Evolutionary conservation across 1,140 invertebrate species (phyloP).

Genomic region (Lepidostoma basale): DNA sequence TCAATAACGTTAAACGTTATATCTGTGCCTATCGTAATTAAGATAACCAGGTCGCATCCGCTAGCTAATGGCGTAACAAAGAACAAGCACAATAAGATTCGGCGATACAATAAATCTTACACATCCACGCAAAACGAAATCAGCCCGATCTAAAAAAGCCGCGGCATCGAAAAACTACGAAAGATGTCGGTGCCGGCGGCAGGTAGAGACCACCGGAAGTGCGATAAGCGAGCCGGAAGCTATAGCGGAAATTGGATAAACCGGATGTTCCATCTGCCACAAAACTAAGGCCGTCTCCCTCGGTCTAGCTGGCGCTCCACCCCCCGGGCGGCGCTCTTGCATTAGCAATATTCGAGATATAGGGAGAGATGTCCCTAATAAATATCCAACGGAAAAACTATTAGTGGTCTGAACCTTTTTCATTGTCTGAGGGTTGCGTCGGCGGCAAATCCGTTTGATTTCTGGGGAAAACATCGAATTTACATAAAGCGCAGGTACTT

Average conservation of each 20-base stretch:
- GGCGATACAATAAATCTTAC: too few relatives aligned
- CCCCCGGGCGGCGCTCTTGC: conserved; percentile 10
- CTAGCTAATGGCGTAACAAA: too few relatives aligned
- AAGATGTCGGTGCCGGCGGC: conserved; percentile 24
- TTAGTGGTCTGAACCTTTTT: conserved; percentile 4
- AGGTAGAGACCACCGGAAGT: conserved; percentile 27
- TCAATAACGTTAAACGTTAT: too few relatives aligned
- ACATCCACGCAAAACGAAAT: too few relatives aligned
- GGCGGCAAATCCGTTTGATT: too few relatives aligned
- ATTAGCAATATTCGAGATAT: conserved; percentile 23
- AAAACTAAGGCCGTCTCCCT: conserved; percentile 20
- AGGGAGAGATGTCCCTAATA: conserved; percentile 22
- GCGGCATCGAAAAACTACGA: neutral
- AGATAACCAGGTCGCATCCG: too few relatives aligned
- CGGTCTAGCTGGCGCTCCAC: neutral
- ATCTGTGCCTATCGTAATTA: too few relatives aligned
- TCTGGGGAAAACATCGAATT: too few relatives aligned
- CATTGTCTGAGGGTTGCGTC: conserved; percentile 1
- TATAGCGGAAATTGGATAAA: conserved; percentile 31
- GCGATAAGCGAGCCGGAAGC: conserved; percentile 24
- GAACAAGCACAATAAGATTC: too few relatives aligned
- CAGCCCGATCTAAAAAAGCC: neutral
- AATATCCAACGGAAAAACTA: conserved; percentile 28
- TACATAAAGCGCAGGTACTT: too few relatives aligned
- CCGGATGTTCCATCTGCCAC: conserved; percentile 26